Base-by-base conservation (phyloP, 2,797 vertebrate species). In the Argentina silus region DNA sequence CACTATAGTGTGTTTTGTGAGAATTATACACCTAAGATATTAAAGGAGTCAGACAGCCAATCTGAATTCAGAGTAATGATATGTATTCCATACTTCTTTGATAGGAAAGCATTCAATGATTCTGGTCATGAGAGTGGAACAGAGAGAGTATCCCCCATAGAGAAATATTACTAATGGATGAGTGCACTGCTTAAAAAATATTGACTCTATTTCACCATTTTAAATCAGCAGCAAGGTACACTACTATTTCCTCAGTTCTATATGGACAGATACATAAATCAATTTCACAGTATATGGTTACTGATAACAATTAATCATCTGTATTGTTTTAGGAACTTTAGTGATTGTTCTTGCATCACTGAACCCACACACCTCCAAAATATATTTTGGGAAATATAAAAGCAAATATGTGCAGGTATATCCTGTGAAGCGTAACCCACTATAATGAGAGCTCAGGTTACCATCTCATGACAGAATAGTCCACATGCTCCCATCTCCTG, bases 261-360 rank as follows among this genome's bases (percentile, higher is more conserved):
- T 62, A 42, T 3, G 9, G 57, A 67, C 69, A 83, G 72, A 74
- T 36, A 53, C 72, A 65, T 65, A 75, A 83, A 80, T 80, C 74
- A 53, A 78, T 81, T 86, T 84, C 74, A 85, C 83, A 84, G 67
- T 50, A 0, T 17, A 45, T 67, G 59, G 48, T 67, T 69, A 78
- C 69, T 79, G 70, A 72, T 77, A 57, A 77, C 57, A 76, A 81
- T 84, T 73, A 73, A 80, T 88, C 72, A 81, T 77, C 61, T 0
- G 1, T 79, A 75, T 72, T 78, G 64, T 77, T 78, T 85, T 73
- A 47, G 75, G 77, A 87, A 62, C 45, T 72, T 80, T 21, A 4
- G 9, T 62, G 75, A 84, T 78, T 83, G 67, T 36, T 69, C 76
- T 69, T 12, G 56, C 72, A 44, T 44, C 15, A 21, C 65, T 77